Evolutionary conservation across 1,140 invertebrate species (phyloP).

Genomic region (Plutomurus gul): DNA sequence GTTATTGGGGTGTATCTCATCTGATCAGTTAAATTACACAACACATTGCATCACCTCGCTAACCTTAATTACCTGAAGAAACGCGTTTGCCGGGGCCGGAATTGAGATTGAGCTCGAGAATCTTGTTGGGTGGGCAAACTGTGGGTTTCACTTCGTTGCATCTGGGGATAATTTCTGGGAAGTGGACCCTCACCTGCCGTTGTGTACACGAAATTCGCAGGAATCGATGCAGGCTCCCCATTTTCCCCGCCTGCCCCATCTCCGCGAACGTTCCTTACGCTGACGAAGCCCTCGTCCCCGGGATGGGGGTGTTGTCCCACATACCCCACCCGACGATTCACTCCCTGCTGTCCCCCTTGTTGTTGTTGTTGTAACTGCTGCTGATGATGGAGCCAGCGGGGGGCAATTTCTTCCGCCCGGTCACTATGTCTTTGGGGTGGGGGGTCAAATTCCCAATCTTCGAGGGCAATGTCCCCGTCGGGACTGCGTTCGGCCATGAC

Average conservation of each 20-base stretch:
- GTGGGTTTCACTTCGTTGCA: neutral
- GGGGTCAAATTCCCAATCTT: conserved; percentile 52
- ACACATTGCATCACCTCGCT: conserved; percentile 19
- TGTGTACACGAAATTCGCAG: conserved; percentile 12
- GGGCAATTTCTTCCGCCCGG: conserved; percentile 46
- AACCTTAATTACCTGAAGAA: conserved; percentile 47
- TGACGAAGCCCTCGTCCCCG: conserved; percentile 28
- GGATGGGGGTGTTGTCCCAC: conserved; percentile 31
- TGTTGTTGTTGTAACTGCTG: conserved; percentile 34
- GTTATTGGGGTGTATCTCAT: conserved; percentile 3
- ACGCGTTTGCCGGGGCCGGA: conserved; percentile 35
- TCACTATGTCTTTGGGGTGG: neutral
- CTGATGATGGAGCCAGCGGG: conserved; percentile 38
- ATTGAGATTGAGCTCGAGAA: conserved; percentile 32
- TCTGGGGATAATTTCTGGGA: conserved; percentile 19
- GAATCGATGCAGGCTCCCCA: neutral
- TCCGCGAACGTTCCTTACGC: neutral
- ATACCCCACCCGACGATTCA: conserved; percentile 8
- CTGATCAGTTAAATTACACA: neutral
- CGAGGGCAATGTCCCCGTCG: conserved; percentile 36
- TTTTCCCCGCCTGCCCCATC: neutral
- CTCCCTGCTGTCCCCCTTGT: neutral
- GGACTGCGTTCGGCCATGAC: neutral
- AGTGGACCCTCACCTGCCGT: neutral
- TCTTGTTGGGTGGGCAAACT: conserved; percentile 36